These are phyloP conservation scores for Leptosomus discolor DNA, from an alignment of 2,113 vertebrate species.

Conservation along the genomic window DNA sequence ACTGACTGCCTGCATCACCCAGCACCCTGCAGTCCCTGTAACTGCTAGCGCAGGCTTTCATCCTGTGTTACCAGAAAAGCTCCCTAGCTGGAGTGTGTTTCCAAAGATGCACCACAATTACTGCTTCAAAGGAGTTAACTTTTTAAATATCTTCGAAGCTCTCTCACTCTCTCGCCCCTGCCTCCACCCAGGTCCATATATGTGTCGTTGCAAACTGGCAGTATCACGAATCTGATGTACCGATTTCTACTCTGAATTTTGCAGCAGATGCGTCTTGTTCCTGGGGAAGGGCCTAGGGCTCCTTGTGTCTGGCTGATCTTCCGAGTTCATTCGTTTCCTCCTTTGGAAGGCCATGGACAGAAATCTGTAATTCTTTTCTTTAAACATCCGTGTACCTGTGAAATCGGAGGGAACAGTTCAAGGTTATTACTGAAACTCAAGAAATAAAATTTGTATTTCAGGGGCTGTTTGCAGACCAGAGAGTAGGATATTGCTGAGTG, in stretches of 20 bases:
- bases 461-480: neutral
- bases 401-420: neutral
- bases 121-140: neutral
- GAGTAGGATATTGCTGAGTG: neutral
- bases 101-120: neutral
- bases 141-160: neutral
- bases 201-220: neutral
- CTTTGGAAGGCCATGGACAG: neutral
- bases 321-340: neutral
- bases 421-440: neutral
- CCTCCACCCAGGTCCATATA: rapidly evolving
- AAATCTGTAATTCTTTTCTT: neutral
- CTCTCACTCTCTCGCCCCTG: neutral
- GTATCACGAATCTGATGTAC: neutral
- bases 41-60: neutral
- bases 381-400: neutral
- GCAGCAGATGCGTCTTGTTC: neutral
- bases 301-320: neutral
- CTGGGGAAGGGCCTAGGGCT: neutral
- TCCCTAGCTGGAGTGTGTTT: neutral
- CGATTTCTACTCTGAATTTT: neutral
- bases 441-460: neutral
- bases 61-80: neutral
- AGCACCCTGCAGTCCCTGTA: neutral
- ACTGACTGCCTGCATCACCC: neutral